Percentiles rank a stretch among this genome's conserved stretches.
phyloP scores from a whole-genome alignment of 1,140 invertebrate species.

The Drosophila novamexicana region DNA sequence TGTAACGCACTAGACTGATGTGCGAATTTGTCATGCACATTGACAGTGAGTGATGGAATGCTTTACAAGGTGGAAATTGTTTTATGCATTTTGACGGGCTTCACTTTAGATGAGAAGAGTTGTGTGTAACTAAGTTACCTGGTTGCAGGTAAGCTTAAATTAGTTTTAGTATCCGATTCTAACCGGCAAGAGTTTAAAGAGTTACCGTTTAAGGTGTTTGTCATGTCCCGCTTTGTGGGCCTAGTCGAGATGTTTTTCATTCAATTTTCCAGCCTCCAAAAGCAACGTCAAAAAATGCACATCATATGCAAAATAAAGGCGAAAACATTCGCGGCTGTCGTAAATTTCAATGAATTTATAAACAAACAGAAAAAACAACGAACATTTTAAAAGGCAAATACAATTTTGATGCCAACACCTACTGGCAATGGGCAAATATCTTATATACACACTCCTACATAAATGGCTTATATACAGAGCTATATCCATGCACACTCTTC shows the following conservation, averaged over 20 bases:
- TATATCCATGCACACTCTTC: neutral
- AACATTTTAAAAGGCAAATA: conserved; percentile 59
- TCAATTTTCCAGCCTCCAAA: conserved; percentile 9
- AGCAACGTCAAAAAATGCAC: conserved; percentile 3
- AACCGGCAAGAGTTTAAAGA: neutral
- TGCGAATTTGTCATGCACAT: conserved; percentile 32
- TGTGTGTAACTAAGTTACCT: neutral
- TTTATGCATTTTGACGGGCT: neutral
- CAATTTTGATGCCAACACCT: conserved; percentile 62
- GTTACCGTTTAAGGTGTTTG: conserved; percentile 5
- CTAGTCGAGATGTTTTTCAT: conserved; percentile 16
- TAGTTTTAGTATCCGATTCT: neutral
- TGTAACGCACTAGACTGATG: conserved; percentile 4
- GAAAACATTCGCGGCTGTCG: conserved; percentile 39
- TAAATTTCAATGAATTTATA: conserved; percentile 69
- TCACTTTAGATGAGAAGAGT: conserved; percentile 2
- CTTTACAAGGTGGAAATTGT: conserved; percentile 22
- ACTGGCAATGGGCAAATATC: conserved; percentile 44
- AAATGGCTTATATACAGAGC: conserved; percentile 13
- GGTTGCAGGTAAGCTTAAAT: neutral
- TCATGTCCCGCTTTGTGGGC: neutral
- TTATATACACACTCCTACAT: conserved; percentile 24
- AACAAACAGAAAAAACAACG: conserved; percentile 47
- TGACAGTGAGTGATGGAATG: conserved; percentile 39
- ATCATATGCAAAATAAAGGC: conserved; percentile 15